These are phyloP conservation scores for Eupithecia exiguata DNA, from an alignment of 2,888 invertebrate genomes.

Conservation along the genomic window DNA sequence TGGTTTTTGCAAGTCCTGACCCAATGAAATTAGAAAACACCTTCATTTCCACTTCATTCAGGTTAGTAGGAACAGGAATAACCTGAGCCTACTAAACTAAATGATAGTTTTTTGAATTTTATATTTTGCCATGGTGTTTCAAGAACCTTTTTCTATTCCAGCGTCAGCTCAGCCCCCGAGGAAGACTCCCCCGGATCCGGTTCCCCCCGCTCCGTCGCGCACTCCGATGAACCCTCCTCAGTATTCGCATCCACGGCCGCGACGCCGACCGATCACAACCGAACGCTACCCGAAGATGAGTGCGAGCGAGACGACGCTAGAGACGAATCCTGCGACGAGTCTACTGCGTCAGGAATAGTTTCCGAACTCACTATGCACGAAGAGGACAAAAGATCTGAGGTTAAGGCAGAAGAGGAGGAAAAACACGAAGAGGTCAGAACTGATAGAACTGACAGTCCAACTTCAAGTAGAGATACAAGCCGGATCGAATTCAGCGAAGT, in stretches of 20 bases:
- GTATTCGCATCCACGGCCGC: conserved; percentile 76
- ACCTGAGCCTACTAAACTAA: too few relatives aligned
- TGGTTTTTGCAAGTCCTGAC: too few relatives aligned
- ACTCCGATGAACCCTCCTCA: conserved; percentile 75
- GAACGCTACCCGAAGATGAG: conserved; percentile 35
- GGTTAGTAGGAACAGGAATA: too few relatives aligned
- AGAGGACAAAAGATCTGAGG: conserved; percentile 18
- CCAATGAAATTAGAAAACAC: too few relatives aligned
- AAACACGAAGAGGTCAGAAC: conserved; percentile 42
- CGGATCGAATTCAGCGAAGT: conserved; percentile 58
- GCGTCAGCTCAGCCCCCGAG: conserved; percentile 89
- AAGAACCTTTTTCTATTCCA: conserved; percentile 49
- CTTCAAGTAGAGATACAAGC: conserved; percentile 49
- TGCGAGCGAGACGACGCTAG: conserved; percentile 41
- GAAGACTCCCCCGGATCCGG: conserved; percentile 74
- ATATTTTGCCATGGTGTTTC: neutral
- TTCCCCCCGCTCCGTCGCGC: conserved; percentile 68
- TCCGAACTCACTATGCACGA: conserved; percentile 48
- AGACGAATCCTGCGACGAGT: conserved; percentile 49
- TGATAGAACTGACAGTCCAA: conserved; percentile 57
- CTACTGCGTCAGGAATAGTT: conserved; percentile 49
- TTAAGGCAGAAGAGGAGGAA: neutral
- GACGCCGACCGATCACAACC: conserved; percentile 66
- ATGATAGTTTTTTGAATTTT: too few relatives aligned
- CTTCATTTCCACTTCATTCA: too few relatives aligned